Evolutionary conservation across 2,113 vertebrate genomes (phyloP).

Genomic region (Myotis davidii): DNA sequence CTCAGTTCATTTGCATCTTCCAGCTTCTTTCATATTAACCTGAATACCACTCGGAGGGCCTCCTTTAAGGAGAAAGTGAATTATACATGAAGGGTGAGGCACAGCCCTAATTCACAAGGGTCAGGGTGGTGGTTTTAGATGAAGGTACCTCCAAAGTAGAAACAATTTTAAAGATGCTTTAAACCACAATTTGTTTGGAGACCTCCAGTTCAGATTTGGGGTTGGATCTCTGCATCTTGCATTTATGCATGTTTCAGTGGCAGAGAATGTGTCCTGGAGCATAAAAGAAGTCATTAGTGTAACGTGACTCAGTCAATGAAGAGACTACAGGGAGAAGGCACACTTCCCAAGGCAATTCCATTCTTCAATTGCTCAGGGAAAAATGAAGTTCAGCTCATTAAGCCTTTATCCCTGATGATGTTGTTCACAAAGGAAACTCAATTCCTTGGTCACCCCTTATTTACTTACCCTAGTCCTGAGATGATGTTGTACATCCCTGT

Average conservation of each 20-base stretch:
- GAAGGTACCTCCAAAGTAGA: slow-evolving; percentile 66
- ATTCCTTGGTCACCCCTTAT: neutral
- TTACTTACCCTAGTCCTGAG: neutral
- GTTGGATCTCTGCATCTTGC: neutral
- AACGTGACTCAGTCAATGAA: slow-evolving; percentile 34
- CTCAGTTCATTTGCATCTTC: slow-evolving; percentile 72
- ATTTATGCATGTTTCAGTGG: neutral
- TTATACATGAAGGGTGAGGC: slow-evolving; percentile 45
- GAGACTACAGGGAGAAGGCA: slow-evolving; percentile 20
- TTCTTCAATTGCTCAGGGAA: slow-evolving; percentile 19
- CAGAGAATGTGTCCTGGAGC: slow-evolving; percentile 36
- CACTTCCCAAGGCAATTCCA: neutral
- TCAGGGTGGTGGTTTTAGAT: slow-evolving; percentile 38
- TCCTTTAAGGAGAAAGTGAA: slow-evolving; percentile 55
- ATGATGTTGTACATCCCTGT: neutral
- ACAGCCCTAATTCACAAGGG: slow-evolving; percentile 67
- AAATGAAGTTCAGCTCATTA: neutral
- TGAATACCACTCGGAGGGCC: slow-evolving; percentile 73
- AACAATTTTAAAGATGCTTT: slow-evolving; percentile 72
- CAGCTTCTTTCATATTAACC: slow-evolving; percentile 78
- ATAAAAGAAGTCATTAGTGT: slow-evolving; percentile 57
- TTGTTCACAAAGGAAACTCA: slow-evolving; percentile 38
- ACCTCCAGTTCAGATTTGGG: neutral
- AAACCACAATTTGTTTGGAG: slow-evolving; percentile 40
- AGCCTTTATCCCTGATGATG: slow-evolving; percentile 29